A percentile compares a stretch with the other conserved stretches of the same genome.
phyloP scores from a whole-genome alignment of 2,113 vertebrate genomes.

The Chaetodon auriga region DNA sequence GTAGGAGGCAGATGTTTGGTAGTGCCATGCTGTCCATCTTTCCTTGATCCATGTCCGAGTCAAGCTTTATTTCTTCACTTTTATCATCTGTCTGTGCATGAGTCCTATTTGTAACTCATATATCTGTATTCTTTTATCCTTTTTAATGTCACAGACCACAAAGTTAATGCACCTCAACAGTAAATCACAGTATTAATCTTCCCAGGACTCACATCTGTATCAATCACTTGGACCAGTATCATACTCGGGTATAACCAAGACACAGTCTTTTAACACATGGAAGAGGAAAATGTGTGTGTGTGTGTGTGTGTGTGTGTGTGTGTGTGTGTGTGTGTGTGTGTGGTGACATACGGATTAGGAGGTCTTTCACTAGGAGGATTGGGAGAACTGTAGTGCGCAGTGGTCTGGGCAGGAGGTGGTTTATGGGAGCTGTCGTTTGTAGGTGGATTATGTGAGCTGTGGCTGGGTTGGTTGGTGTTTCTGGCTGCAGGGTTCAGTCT shows the following conservation, averaged over 20 bases:
- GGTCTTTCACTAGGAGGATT: slow-evolving; percentile 65
- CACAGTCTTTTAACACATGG: neutral
- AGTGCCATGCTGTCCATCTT: too few species aligned
- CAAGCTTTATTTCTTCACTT: too few species aligned
- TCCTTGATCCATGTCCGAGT: too few species aligned
- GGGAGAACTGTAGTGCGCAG: slow-evolving; percentile 64
- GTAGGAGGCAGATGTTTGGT: too few species aligned
- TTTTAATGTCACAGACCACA: too few species aligned
- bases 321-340: too few species aligned
- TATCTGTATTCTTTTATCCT: too few species aligned
- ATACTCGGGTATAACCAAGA: neutral
- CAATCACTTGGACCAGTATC: neutral
- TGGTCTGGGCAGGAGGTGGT: neutral
- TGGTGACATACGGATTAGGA: slow-evolving; percentile 65
- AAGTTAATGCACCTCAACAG: too few species aligned
- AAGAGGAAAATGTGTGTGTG: neutral
- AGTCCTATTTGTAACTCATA: too few species aligned
- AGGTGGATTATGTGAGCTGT: slow-evolving; percentile 16
- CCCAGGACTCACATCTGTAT: neutral
- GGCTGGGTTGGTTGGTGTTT: neutral
- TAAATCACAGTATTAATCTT: too few species aligned
- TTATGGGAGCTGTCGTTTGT: slow-evolving; percentile 6
- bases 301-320: too few species aligned
- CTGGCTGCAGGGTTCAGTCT: slow-evolving; percentile 71
- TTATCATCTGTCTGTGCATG: too few species aligned